These are phyloP conservation scores for Drosophila mauritiana DNA, from an alignment of 1,140 invertebrate genomes.

Conservation along the genomic window DNA sequence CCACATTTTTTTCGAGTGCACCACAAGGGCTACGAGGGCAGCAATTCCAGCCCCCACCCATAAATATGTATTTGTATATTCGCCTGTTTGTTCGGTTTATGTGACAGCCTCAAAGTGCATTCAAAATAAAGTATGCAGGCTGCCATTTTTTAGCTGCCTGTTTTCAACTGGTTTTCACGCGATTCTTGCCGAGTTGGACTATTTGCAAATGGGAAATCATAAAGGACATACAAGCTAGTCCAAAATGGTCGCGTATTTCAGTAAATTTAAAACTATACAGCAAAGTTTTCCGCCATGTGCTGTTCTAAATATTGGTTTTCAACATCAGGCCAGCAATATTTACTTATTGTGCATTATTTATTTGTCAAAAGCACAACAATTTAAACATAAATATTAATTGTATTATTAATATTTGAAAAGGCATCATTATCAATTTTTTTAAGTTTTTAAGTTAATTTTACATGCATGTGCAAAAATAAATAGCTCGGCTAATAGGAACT, in stretches of 20 bases:
- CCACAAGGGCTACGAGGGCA: background rate
- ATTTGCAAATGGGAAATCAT: background rate
- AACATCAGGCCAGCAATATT: no score
- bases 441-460: no score
- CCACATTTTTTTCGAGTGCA: background rate
- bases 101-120: conserved; percentile 22
- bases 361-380: no score
- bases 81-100: conserved; percentile 17
- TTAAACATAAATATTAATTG: no score
- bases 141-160: background rate
- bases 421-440: no score
- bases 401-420: no score
- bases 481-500: no score
- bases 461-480: no score
- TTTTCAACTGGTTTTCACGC: background rate
- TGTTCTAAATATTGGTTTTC: background rate
- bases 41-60: background rate
- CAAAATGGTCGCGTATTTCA: background rate
- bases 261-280: background rate
- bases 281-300: background rate
- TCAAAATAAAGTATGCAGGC: conserved; percentile 18
- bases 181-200: background rate
- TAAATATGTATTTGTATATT: conserved; percentile 8
- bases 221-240: background rate
- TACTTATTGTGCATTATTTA: no score